phyloP scores from a whole-genome alignment of 2,113 vertebrate species.

The Acrocephalus kingi region DNA sequence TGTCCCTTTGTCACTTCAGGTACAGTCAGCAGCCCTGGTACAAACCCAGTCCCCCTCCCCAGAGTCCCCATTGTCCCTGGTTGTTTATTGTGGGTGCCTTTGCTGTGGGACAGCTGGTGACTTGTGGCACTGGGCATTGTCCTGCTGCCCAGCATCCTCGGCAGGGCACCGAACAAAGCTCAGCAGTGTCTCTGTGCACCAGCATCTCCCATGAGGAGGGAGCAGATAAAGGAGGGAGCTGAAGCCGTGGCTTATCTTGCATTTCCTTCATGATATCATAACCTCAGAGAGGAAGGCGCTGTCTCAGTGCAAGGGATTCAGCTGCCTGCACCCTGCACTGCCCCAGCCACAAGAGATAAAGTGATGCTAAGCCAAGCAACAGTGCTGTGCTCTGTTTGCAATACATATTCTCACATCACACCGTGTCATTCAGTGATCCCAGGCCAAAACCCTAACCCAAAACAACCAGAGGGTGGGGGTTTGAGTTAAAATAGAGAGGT shows the following conservation, averaged over 20 bases:
- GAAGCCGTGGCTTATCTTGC: background rate
- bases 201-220: background rate
- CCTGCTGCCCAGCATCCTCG: background rate
- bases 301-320: background rate
- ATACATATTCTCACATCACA: background rate
- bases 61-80: slow-evolving; percentile 41
- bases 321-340: background rate
- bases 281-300: background rate
- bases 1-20: slow-evolving; percentile 46
- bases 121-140: slow-evolving; percentile 39
- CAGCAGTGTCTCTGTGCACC: background rate
- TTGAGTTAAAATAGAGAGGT: background rate
- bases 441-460: background rate
- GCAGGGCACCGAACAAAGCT: slow-evolving; percentile 10
- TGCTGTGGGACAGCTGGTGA: slow-evolving; percentile 18
- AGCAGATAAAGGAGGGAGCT: background rate
- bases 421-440: background rate
- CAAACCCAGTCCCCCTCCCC: slow-evolving; percentile 25
- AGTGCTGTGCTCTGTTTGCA: background rate
- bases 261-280: background rate
- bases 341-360: background rate
- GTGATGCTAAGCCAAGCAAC: background rate
- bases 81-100: slow-evolving; percentile 48
- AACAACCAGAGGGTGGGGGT: background rate
- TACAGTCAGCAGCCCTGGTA: slow-evolving; percentile 58